Base-by-base conservation (phyloP, 2,797 vertebrate species). In the Acrossocheilus wenchowensis region DNA sequence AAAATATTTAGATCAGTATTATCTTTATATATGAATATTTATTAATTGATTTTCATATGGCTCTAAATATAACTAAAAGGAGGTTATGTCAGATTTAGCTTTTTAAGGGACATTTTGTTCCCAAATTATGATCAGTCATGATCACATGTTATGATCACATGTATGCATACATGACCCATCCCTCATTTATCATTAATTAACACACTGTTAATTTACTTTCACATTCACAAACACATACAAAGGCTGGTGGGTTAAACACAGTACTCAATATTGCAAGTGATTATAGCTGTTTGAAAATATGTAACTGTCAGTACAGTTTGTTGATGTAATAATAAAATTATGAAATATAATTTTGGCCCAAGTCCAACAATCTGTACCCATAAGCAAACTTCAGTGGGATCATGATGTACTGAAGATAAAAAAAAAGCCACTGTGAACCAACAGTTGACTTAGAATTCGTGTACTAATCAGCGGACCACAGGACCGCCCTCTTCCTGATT, bases 401-500 rank as follows among this genome's bases (percentile, higher is more conserved):
- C 78, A 74, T 81, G 57, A 86, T 86, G 85, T 86, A 66, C 85
- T 34, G n/a, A 81, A 86, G 71, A 81, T 81, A 66, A 86, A 66
- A 57, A 64, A 75, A 80, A 23, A 62, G 30, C 30, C 0, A 2
- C 23, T 66, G 57, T 30, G 57, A 74, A 23, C 34, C 69, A 64
- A 86, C 69, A 66, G 78, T 81, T 75, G 43, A 69, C 11, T 4
- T 78, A 69, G 36, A 66, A 23, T 78, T 34, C 57, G 60, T 78
- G 57, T 34, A 72, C 45, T 88, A 92, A 95, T 95, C 94, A 90
- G 34, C 78, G 8, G 17, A 36, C 84, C 79, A 87, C 92, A 91
- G 84, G 73, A 23, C 88, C 23, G 1, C 39, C 88, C 82, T 89
- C 66, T 60, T 74, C 64, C 64, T 57, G 75, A 17, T 86, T 92